A percentile compares a stretch with the other conserved stretches of the same genome.
These are phyloP conservation scores for Entomyzon cyanotis DNA, from an alignment of 2,113 vertebrate species.

Conservation along the genomic window DNA sequence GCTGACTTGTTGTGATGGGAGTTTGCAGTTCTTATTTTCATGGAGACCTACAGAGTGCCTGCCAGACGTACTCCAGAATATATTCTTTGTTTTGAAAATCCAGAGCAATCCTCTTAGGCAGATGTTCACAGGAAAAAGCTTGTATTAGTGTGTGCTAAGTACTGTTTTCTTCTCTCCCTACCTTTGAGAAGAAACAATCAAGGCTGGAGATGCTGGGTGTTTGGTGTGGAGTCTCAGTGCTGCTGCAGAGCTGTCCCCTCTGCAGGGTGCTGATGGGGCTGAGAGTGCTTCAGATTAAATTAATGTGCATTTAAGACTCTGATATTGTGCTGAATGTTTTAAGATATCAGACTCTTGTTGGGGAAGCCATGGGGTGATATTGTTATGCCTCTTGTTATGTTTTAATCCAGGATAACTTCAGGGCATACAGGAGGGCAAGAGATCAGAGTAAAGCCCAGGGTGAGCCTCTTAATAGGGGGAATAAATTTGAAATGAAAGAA, in stretches of 20 bases:
- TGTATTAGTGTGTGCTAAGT: constrained; percentile 22
- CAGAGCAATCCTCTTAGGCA: constrained; percentile 65
- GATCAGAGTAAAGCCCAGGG: neutral
- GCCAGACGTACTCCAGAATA: constrained; percentile 28
- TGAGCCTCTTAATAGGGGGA: neutral
- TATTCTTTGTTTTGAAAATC: constrained; percentile 53
- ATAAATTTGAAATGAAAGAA: neutral
- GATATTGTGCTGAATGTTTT: neutral
- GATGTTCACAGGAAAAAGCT: constrained; percentile 53
- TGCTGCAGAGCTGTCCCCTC: neutral
- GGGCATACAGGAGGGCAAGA: neutral
- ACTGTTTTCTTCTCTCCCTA: constrained; percentile 28
- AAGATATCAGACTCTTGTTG: neutral
- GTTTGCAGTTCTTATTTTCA: neutral
- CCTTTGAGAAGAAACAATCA: neutral
- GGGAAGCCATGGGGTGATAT: neutral
- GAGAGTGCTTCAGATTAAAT: neutral
- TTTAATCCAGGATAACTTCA: neutral
- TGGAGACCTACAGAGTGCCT: neutral
- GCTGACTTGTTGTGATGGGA: neutral
- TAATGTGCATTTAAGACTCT: neutral
- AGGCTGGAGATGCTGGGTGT: neutral
- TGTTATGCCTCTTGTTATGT: neutral
- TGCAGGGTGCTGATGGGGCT: neutral
- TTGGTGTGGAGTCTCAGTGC: neutral